Evolutionary conservation across 2,888 invertebrate species (phyloP).

Genomic region (Watsonalla binaria): DNA sequence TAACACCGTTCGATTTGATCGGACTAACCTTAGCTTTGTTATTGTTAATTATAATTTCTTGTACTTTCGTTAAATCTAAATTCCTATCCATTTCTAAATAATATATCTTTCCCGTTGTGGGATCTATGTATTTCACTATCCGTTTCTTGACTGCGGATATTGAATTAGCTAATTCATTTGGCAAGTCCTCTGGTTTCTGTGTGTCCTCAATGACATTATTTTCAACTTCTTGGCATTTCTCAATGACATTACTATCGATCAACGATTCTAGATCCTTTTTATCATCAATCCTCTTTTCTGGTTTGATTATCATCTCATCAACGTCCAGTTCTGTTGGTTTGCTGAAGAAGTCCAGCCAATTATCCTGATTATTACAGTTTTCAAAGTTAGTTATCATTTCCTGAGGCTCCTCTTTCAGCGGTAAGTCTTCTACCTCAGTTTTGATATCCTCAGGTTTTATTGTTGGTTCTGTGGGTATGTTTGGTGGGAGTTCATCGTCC

Average conservation of each 20-base stretch:
- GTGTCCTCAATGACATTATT: neutral
- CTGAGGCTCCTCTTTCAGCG: slow-evolving; percentile 7
- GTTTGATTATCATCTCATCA: slow-evolving; percentile 66
- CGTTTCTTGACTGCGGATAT: slow-evolving; percentile 44
- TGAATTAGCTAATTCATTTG: slow-evolving; percentile 38
- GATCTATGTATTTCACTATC: slow-evolving; percentile 68
- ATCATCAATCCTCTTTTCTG: slow-evolving; percentile 35
- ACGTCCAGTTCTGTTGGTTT: slow-evolving; percentile 58
- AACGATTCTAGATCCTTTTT: slow-evolving; percentile 17
- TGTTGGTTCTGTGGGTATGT: slow-evolving; percentile 6
- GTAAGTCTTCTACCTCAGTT: slow-evolving; percentile 4
- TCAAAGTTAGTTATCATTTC: slow-evolving; percentile 10
- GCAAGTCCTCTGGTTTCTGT: slow-evolving; percentile 22
- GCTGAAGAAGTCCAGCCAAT: slow-evolving; percentile 66
- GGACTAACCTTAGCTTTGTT: slow-evolving; percentile 58
- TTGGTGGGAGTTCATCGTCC: slow-evolving; percentile 12
- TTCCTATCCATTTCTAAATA: slow-evolving; percentile 66
- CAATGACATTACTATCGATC: slow-evolving; percentile 11
- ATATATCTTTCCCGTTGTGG: slow-evolving; percentile 62
- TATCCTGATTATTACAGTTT: slow-evolving; percentile 29
- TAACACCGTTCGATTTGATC: slow-evolving; percentile 54
- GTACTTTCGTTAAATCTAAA: slow-evolving; percentile 58
- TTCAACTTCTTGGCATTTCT: slow-evolving; percentile 7
- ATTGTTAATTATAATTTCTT: slow-evolving; percentile 64
- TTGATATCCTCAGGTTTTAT: slow-evolving; percentile 7